A percentile compares a stretch with the other conserved stretches of the same genome.
Evolutionary conservation across 2,888 invertebrate genomes (phyloP).

Genomic region (Ligdia adustata): DNA sequence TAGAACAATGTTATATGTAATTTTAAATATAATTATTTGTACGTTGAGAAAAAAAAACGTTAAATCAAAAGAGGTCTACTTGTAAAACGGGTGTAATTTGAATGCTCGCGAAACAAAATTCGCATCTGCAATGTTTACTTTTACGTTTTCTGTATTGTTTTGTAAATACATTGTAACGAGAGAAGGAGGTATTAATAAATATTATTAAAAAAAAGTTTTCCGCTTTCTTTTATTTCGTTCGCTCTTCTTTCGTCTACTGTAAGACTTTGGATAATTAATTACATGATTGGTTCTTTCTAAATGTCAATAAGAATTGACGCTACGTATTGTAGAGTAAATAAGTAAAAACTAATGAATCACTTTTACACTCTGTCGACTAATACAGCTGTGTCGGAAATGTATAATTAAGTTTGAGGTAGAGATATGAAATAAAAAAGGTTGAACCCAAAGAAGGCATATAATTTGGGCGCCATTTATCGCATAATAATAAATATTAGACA

Average conservation of each 20-base stretch:
- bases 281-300: too few species aligned
- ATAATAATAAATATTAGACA: too few species aligned
- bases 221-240: slow-evolving; percentile 10
- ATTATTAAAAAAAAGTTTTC: slow-evolving; percentile 53
- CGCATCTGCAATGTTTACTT: slow-evolving; percentile 37
- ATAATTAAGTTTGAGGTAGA: too few species aligned
- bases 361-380: too few species aligned
- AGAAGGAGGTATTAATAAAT: slow-evolving; percentile 73
- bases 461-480: too few species aligned
- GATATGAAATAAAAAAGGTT: too few species aligned
- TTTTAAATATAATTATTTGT: slow-evolving; percentile 44
- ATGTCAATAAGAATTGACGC: too few species aligned
- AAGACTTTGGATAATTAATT: neutral
- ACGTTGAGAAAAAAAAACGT: slow-evolving; percentile 27
- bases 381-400: too few species aligned
- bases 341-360: too few species aligned
- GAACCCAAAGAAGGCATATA: too few species aligned
- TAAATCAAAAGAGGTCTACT: slow-evolving; percentile 24
- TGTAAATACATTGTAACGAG: slow-evolving; percentile 77
- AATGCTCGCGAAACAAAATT: slow-evolving; percentile 27
- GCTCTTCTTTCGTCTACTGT: neutral
- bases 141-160: slow-evolving; percentile 68
- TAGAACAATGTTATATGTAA: slow-evolving; percentile 69
- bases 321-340: too few species aligned
- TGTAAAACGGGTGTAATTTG: slow-evolving; percentile 3